phyloP scores from a whole-genome alignment of 2,113 vertebrate genomes.

The Thryonomys swinderianus region DNA sequence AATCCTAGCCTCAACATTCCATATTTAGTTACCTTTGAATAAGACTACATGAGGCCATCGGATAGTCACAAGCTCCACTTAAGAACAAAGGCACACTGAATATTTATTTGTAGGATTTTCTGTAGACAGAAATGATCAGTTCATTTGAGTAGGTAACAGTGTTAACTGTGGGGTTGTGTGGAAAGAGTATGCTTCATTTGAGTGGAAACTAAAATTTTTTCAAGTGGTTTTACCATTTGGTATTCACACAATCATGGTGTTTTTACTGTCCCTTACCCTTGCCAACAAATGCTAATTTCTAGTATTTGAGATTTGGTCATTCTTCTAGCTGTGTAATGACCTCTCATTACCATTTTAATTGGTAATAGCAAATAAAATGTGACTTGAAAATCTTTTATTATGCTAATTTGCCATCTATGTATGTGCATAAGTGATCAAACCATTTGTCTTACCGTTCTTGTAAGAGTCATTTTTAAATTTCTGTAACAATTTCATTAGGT shows the following conservation, averaged over 20 bases:
- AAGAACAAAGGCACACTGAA: neutral
- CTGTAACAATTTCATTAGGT: neutral
- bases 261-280: neutral
- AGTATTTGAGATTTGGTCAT: neutral
- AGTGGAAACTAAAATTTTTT: neutral
- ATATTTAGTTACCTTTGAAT: no score
- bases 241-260: neutral
- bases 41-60: no score
- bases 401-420: neutral
- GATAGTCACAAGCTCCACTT: neutral
- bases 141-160: neutral
- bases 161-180: neutral
- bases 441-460: neutral
- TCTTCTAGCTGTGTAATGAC: neutral
- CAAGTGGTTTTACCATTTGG: neutral
- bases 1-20: no score
- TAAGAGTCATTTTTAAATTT: neutral
- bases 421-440: neutral
- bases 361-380: neutral
- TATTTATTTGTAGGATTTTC: neutral
- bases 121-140: neutral
- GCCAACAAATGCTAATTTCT: neutral
- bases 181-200: neutral
- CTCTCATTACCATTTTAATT: neutral
- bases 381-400: neutral